Base-by-base conservation (phyloP, 2,888 invertebrate species). In the Trachelus tabidus region DNA sequence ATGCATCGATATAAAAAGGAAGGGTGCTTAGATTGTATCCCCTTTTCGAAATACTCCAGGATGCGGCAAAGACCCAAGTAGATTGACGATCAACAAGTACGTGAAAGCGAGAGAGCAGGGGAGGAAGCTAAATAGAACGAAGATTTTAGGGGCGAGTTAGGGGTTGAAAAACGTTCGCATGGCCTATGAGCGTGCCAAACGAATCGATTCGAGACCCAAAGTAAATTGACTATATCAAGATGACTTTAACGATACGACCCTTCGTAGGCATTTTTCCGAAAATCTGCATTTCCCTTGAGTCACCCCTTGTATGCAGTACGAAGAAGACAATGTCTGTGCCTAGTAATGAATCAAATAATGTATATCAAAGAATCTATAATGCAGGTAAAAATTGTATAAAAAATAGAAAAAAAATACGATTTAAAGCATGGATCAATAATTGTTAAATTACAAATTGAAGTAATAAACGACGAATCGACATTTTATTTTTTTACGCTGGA, bases 191-290 rank as follows among this genome's bases (percentile, higher is more conserved):
- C 79, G 75, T 76, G 78, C 68, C 34, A 75, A 78, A 76, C 79
- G 74, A 80, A 80, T 82, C 82, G 82, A 82, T 81, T 81, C 76
- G 75, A 80, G 73, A 68, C 68, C 34, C n/a, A 75, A 34, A 73
- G 73, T 34, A 73, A n/a, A 73, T 73, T 73, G n/a, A 15, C 12
- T 73, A 33, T 35, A 33, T 35, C 31, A n/a, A 11, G 33, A n/a
- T 35, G 73, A 34, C 73, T 34, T 73, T 34, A 34, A 73, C n/a
- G 23, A 31, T 15, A 1, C 34, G 73, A 73, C 12, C 69, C 11
- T 40, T 15, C 40, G 40, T 15, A 40, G 40, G 1, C 1, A 15
- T 15, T 15, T 40, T 40, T 40, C 1, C 15, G 4, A 40, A 15
- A 15, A 15, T 40, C 40, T 40, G 15, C 15, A 40, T 40, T 40